Base-by-base conservation (phyloP, 2,797 vertebrate genomes). In the Sebastes elongatus region DNA sequence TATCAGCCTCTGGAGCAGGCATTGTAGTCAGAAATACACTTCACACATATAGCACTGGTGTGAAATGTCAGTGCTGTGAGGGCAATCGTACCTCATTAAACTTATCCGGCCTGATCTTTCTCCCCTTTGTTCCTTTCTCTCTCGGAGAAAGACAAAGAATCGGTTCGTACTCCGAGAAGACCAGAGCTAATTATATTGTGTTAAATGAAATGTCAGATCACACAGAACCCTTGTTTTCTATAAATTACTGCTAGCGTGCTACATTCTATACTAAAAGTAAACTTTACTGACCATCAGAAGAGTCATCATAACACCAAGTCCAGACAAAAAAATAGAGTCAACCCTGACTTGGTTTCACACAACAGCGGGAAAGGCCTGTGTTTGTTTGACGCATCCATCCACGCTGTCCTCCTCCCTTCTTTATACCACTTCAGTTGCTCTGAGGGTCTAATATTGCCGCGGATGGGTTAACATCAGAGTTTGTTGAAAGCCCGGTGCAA, bases 21-120 rank as follows among this genome's bases (percentile, higher is more conserved):
- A 20, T 6, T 11, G 11, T 46, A 75, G 22, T 76, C 73, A 75
- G 42, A 70, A 78, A 70, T 30, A 32, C 14, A 63, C 77, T 70
- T 35, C 74, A 80, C 23, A 71, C 23, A 72, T 56, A 25, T 18
- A 68, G 76, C 64, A 8, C 30, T 27, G 42, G 55, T 68, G 69
- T 70, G 64, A 85, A 86, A 89, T 89, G 74, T 82, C 84, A 83
- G 55, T 57, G 25, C 70, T 55, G 35, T 63, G 68, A 71, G 65
- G 52, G 52, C 57, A 80, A 42, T 68, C 2, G 2, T 22, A 64
- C 60, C 42, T 79, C 68, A 81, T 85, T 73, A 74, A 78, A 75
- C 53, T 1, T 10, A 46, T 77, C 59, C 5, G 2, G 57, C 22
- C 3, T 18, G 55, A 63, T 80, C 30, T 32, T 46, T 55, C 42